Evolutionary conservation across 2,113 vertebrate genomes (phyloP), one percentile per base, ranked within the genome.

Genomic region (Egretta garzetta): DNA sequence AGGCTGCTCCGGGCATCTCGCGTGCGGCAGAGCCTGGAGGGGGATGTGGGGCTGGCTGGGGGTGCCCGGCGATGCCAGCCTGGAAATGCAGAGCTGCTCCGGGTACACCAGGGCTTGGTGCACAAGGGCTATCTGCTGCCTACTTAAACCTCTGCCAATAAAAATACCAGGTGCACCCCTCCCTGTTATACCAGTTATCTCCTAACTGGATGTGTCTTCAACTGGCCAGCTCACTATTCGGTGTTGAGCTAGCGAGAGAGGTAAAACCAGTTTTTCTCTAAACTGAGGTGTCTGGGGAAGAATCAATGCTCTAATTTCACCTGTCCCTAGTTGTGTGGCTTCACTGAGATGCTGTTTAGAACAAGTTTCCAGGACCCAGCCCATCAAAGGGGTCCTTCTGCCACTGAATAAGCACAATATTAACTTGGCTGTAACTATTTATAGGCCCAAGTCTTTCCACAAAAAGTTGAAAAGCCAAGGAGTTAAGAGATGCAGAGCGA

Each of bases 401-500:
- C 52, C 28, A 4, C 56, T 16, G 10, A 75, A 26, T 64, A 93
- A 80, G 27, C 52, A 66, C 19, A 16, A 12, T 19, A 9, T 58
- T 60, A 35, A 26, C 67, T 80, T 43, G 56, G 14, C 52, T 86
- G 15, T 1, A 47, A 71, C 37, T 90, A 77, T 83, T 85, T 86
- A 70, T 63, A 80, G 71, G 43, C 15, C 14, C 9, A 45, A 86
- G 18, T 9, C 27, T 82, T 66, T 81, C 30, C 16, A 39, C 28
- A 37, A 66, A 58, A 77, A 27, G 37, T 12, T 74, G n/a, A 66
- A 94, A 95, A 85, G 88, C 72, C 76, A 52, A 70, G 59, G 85
- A 90, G 45, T 73, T 86, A 52, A 74, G 20, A 86, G 88, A 95
- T 74, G 75, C 75, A 84, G 55, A 94, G 73, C 19, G 53, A 68